Evolutionary conservation across 2,888 invertebrate genomes (phyloP), one percentile per base, ranked within the genome.

Genomic region (Poecilus cupreus): DNA sequence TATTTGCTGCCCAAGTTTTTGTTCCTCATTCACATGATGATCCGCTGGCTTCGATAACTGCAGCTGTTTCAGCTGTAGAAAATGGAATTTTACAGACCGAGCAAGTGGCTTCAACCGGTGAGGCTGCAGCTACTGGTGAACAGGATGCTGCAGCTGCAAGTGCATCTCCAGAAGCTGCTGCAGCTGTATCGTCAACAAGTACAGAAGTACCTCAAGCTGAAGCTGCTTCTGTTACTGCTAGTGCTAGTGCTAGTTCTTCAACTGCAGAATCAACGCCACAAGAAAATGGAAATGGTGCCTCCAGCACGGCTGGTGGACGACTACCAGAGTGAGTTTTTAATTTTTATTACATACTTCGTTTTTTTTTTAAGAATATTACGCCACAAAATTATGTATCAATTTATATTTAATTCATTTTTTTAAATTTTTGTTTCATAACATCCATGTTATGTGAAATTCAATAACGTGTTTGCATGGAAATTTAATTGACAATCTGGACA

Each of bases 1-100:
- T 89, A n/a, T 89, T 89, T 81, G 89, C 89, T 84, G 89, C 89
- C 10, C 86, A 89, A 80, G 88, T 89, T 37, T 87, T 89, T 83
- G 88, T 89, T 79, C 89, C 89, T 49, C 81, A 81, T 54, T 68
- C 57, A 0, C 78, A 39, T 39, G 68, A 54, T 20, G 72, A 77
- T 54, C 54, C 57, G 0, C 20, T 75, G 49, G 82, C 26, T 84
- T 54, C 57, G 4, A 13, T 68, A 54, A 81, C 20, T 84, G 84
- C 78, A 10, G 80, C 82, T 10, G 78, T 81, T 5, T 54, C 72
- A 4, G 80, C 82, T 51, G 72, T 76, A 20, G 74, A 80, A 26
- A 57, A 81, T 26, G 74, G 60, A 4, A 79, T 75, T 37, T 32
- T 75, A 32, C 82, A 80, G 20, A 87, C 89, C 82, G 89, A 89